Conservation (phyloP, 1,140 invertebrate species). For the Telenomus remus region DNA sequence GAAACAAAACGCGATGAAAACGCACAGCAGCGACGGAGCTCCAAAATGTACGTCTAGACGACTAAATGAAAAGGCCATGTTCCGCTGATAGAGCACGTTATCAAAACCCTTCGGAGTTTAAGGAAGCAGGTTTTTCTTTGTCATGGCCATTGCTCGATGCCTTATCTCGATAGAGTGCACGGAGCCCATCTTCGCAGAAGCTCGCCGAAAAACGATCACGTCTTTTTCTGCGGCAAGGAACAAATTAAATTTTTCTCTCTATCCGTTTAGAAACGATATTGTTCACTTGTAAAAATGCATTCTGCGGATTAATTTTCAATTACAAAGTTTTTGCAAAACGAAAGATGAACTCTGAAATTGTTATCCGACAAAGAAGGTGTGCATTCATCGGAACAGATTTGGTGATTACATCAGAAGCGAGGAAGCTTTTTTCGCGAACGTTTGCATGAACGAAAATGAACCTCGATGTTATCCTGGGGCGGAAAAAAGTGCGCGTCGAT, state of each 20-base stretch:
- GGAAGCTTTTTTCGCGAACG: too few species aligned
- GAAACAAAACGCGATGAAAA: constrained; percentile 42
- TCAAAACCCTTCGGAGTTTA: constrained; percentile 46
- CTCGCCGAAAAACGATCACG: constrained; percentile 45
- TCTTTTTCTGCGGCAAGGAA: constrained; percentile 34
- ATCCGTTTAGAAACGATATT: too few species aligned
- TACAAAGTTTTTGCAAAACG: too few species aligned
- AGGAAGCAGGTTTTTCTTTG: constrained; percentile 51
- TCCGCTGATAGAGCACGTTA: constrained; percentile 54
- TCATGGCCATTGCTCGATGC: constrained; percentile 50
- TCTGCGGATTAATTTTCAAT: too few species aligned
- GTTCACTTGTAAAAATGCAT: too few species aligned
- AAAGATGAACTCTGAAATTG: too few species aligned
- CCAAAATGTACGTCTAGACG: constrained; percentile 46
- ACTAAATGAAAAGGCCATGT: constrained; percentile 54
- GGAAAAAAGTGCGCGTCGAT: background rate
- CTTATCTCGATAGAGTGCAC: constrained; percentile 38
- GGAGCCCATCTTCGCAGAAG: constrained; percentile 48
- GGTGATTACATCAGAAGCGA: too few species aligned
- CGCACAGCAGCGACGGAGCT: constrained; percentile 21
- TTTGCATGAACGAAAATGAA: too few species aligned
- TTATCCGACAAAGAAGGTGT: too few species aligned
- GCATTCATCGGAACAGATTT: too few species aligned
- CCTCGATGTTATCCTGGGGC: too few species aligned
- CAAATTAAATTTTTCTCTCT: background rate